A percentile compares a stretch with the other conserved stretches of the same genome.
Conservation (phyloP, 2,888 invertebrate species). For the Bombyx huttoni region DNA sequence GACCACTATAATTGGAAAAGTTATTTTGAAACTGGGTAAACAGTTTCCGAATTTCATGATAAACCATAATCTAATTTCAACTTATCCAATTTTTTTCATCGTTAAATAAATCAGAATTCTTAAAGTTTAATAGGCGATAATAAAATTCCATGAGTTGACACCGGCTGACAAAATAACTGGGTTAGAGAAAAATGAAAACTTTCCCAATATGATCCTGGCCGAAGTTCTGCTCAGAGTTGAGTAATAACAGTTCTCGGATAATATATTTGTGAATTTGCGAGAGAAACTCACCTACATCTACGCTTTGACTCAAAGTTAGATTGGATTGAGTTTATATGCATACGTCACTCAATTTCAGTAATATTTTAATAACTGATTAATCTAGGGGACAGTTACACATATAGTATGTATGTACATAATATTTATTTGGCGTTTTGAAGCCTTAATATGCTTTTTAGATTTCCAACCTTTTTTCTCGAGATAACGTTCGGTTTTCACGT, state of each 20-base stretch:
- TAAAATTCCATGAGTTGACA: constrained; percentile 46
- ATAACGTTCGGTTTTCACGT: no score
- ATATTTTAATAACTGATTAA: background rate
- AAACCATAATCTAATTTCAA: constrained; percentile 4
- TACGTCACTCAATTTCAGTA: background rate
- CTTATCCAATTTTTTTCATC: constrained; percentile 14
- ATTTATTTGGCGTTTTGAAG: background rate
- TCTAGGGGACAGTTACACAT: background rate
- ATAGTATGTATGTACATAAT: background rate
- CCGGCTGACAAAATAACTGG: constrained; percentile 44
- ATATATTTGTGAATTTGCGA: constrained; percentile 40
- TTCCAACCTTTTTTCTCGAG: no score
- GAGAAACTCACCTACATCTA: constrained; percentile 20
- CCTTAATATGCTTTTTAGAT: no score
- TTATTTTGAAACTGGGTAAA: background rate
- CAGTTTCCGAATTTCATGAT: constrained; percentile 4
- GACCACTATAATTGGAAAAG: background rate
- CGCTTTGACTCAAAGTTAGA: constrained; percentile 25
- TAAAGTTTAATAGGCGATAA: constrained; percentile 35
- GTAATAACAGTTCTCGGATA: constrained; percentile 38
- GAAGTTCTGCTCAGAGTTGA: constrained; percentile 42
- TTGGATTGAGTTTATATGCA: constrained; percentile 14
- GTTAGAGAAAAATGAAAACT: constrained; percentile 64
- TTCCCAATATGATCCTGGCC: constrained; percentile 48
- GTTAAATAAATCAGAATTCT: constrained; percentile 29